phyloP scores from a whole-genome alignment of 2,113 vertebrate species.

The Rattus rattus region DNA sequence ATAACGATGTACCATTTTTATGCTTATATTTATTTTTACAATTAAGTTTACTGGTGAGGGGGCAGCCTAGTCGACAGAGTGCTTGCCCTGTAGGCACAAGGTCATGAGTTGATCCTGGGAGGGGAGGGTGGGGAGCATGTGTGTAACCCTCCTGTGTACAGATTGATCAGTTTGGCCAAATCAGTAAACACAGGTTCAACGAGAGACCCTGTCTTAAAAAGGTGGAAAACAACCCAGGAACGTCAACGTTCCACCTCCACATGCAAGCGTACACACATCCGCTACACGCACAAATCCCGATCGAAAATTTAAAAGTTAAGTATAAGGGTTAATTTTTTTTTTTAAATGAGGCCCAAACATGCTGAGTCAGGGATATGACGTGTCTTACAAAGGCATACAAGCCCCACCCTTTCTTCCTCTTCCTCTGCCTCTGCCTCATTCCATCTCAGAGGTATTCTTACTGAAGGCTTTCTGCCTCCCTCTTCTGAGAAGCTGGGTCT shows the following conservation, averaged over 20 bases:
- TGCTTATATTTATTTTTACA: background rate
- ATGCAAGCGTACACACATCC: no score
- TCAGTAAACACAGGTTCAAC: background rate
- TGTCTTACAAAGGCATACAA: background rate
- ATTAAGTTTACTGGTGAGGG: background rate
- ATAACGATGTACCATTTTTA: background rate
- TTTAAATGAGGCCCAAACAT: background rate
- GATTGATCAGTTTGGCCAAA: background rate
- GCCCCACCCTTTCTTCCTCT: accelerated
- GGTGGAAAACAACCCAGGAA: no score
- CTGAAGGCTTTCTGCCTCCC: background rate
- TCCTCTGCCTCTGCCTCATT: background rate
- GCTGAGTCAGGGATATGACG: background rate
- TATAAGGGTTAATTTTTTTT: background rate
- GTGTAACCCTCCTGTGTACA: background rate
- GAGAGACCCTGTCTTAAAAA: background rate
- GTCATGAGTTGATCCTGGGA: background rate
- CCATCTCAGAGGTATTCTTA: background rate
- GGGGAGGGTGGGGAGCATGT: no score
- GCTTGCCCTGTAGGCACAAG: background rate
- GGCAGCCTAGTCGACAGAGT: background rate
- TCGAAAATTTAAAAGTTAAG: background rate
- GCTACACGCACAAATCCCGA: background rate
- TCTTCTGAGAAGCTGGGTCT: background rate
- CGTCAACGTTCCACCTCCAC: background rate